Base-by-base conservation (phyloP, 2,888 invertebrate genomes). In the Drosophila peninsularis region DNA sequence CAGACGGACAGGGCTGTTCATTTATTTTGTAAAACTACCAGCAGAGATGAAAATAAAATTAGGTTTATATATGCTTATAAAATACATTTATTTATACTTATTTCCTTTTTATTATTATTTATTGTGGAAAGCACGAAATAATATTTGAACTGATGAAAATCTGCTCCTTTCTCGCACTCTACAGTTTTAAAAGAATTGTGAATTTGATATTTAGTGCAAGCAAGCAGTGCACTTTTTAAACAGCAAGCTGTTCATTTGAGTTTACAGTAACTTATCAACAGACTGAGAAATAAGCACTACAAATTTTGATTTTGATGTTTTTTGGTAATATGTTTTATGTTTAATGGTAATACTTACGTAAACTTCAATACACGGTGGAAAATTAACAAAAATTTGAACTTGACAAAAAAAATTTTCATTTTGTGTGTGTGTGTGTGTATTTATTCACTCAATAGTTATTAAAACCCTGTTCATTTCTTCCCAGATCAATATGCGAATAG, bases 391-490 rank as follows among this genome's bases (percentile, higher is more conserved):
- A 19, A 19, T 49, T 17, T 11, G 0, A 13, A 30, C 30, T 17
- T 7, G 14, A 14, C 6, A 11, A 54, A 14, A 14, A 2, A 19
- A 1, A 3, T n/a, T 39, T 21, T 42, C 2, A 21, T 39, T 55
- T 47, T 66, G 6, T n/a, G n/a, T n/a, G n/a, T n/a, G 17, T 62
- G 39, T 52, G 36, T 75, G 19, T 27, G 52, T 79, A 71, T 77
- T 82, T 81, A 82, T 83, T 82, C 65, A 77, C 53, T 71, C 75
- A 81, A 80, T 81, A 80, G 62, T 82, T 75, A 67, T 63, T 66
- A 19, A 32, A 47, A 17, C 6, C 14, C 30, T 62, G 62, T 78
- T 69, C 71, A 81, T 63, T 77, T 75, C n/a, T 75, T 66, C 71
- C 57, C 75, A 81, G 64, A 57, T 64, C 34, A 64, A 44, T 41